Conservation (phyloP, 2,113 vertebrate species). For the Tragelaphus buxtoni region DNA sequence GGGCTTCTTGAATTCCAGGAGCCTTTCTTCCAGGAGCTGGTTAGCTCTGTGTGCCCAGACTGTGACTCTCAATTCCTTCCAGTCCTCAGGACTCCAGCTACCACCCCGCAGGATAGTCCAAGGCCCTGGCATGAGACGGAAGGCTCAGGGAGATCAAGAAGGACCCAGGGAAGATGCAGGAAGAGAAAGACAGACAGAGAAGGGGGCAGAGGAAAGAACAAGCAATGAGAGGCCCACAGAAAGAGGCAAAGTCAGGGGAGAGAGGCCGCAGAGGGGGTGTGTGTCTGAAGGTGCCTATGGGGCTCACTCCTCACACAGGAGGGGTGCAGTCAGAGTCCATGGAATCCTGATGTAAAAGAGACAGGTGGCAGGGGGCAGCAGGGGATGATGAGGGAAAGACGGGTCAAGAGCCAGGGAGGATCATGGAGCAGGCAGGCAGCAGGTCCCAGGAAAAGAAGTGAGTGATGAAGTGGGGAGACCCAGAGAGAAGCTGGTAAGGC, state of each 20-base stretch:
- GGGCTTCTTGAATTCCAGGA: not conserved
- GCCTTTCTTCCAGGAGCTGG: not conserved
- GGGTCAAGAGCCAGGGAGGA: not conserved
- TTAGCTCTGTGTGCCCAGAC: not conserved
- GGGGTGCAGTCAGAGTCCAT: not conserved
- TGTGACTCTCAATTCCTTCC: not conserved
- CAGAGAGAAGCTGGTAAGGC: not conserved
- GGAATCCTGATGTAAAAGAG: not conserved
- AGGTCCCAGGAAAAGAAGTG: slow-evolving; percentile 32
- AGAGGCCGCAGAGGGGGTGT: not conserved
- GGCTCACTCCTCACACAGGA: not conserved
- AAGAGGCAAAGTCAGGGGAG: not conserved
- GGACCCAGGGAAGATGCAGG: not conserved
- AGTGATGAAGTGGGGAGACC: not conserved
- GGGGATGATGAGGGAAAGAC: not conserved
- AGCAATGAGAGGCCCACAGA: not conserved
- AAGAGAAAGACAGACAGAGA: not conserved
- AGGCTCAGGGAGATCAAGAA: not conserved
- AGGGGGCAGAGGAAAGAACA: not conserved
- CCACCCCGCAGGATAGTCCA: not conserved
- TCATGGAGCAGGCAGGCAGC: not conserved
- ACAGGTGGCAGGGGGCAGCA: not conserved
- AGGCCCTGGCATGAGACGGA: not conserved
- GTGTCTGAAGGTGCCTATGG: not conserved
- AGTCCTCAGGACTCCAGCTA: not conserved